Percentiles rank a stretch among this genome's conserved stretches.
Conservation (phyloP, 2,888 invertebrate genomes). For the Drosophila flavopinicola region DNA sequence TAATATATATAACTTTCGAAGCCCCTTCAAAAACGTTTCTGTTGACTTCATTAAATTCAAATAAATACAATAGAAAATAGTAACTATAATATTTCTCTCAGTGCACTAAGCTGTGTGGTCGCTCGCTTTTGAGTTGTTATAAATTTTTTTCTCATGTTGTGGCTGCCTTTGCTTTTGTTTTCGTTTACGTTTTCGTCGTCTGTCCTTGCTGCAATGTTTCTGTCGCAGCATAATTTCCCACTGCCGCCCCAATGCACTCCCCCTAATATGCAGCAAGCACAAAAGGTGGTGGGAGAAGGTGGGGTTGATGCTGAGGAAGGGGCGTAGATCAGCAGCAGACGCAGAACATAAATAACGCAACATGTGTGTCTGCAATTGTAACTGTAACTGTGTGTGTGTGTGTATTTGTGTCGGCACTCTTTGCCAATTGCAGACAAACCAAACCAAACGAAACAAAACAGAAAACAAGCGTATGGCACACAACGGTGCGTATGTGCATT, state of each 20-base stretch:
- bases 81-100: conserved; percentile 38
- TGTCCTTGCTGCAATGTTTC: conserved; percentile 72
- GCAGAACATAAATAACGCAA: conserved; percentile 73
- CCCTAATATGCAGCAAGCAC: conserved; percentile 12
- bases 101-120: conserved; percentile 71
- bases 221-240: conserved; percentile 53
- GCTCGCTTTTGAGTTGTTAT: conserved; percentile 55
- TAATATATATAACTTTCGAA: too few relatives aligned
- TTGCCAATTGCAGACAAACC: conserved; percentile 55
- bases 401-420: conserved; percentile 43
- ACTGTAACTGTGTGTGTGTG: conserved; percentile 24
- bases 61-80: too few relatives aligned
- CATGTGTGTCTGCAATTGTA: conserved; percentile 13
- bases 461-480: conserved; percentile 26
- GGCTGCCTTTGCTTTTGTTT: conserved; percentile 57
- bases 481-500: conserved; percentile 73
- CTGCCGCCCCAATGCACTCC: conserved; percentile 13
- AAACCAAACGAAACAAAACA: conserved; percentile 45
- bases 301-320: neutral
- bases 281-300: neutral
- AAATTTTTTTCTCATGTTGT: conserved; percentile 25
- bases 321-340: conserved; percentile 36
- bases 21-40: too few relatives aligned
- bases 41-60: too few relatives aligned
- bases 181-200: conserved; percentile 47